Evolutionary conservation across 2,113 vertebrate genomes (phyloP).

Genomic region (Saguinus midas): DNA sequence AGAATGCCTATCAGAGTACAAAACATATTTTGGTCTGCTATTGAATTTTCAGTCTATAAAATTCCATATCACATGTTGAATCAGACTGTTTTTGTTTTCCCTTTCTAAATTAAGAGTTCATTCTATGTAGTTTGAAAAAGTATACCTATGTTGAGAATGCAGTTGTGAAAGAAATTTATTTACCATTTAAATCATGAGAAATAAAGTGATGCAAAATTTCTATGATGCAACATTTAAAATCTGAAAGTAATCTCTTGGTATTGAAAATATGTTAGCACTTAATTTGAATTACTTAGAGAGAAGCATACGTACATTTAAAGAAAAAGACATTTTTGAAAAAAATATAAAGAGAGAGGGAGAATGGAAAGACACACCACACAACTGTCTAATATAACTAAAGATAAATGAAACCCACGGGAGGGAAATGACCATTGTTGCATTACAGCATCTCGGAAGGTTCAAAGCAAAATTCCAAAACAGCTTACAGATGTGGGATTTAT

Average conservation of each 20-base stretch:
- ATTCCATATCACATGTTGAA: not conserved
- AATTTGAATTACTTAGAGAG: not conserved
- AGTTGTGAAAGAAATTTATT: not conserved
- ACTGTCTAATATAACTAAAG: not conserved
- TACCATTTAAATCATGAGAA: slow-evolving; percentile 40
- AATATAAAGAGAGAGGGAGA: not conserved
- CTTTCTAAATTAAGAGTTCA: slow-evolving; percentile 30
- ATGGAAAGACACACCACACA: not conserved
- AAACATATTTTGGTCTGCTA: slow-evolving; percentile 65
- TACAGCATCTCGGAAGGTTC: slow-evolving; percentile 68
- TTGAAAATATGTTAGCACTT: slow-evolving; percentile 51
- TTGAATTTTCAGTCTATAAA: slow-evolving; percentile 68
- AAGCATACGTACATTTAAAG: slow-evolving; percentile 32
- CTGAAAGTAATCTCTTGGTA: slow-evolving; percentile 14
- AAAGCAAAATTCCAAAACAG: slow-evolving; percentile 76
- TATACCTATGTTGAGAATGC: not conserved
- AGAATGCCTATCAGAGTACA: slow-evolving; percentile 37
- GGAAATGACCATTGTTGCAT: slow-evolving; percentile 53
- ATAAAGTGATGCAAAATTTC: not conserved
- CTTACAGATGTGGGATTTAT: slow-evolving; percentile 76
- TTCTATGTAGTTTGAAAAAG: slow-evolving; percentile 20
- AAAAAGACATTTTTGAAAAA: not conserved
- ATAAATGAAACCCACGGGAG: not conserved
- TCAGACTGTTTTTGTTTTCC: slow-evolving; percentile 14
- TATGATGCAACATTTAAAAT: slow-evolving; percentile 32